Evolutionary conservation across 2,113 vertebrate species (phyloP).

Genomic region (Toxotes chatareus): DNA sequence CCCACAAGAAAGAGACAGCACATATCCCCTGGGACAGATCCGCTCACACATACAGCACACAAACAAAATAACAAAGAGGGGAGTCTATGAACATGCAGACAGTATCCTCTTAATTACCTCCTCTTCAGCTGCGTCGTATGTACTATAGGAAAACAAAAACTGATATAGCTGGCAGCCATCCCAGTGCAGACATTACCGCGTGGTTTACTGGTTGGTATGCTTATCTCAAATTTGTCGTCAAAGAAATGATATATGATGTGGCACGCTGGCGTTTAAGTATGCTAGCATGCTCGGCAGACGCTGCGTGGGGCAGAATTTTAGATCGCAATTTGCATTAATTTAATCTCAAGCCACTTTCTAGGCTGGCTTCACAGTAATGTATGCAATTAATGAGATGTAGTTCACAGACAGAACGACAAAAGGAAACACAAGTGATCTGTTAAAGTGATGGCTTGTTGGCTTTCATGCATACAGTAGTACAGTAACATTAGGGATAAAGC

Average conservation of each 20-base stretch:
- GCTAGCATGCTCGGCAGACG: slow-evolving; percentile 38
- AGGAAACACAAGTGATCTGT: slow-evolving; percentile 17
- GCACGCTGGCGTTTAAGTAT: slow-evolving; percentile 26
- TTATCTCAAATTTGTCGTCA: slow-evolving; percentile 22
- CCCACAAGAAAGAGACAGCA: slow-evolving; percentile 63
- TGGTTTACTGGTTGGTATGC: slow-evolving; percentile 22
- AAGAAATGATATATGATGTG: slow-evolving; percentile 36
- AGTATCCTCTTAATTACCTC: slow-evolving; percentile 66
- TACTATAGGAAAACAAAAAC: slow-evolving; percentile 43
- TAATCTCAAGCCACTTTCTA: slow-evolving; percentile 27
- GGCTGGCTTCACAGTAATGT: slow-evolving; percentile 21
- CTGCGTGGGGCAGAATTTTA: slow-evolving; percentile 41
- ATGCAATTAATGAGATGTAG: slow-evolving; percentile 35
- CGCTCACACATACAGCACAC: slow-evolving; percentile 22
- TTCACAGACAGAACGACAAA: slow-evolving; percentile 32
- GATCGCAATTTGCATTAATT: slow-evolving; percentile 58
- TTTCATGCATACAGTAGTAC: not conserved
- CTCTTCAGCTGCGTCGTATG: slow-evolving; percentile 43
- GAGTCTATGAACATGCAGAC: slow-evolving; percentile 57
- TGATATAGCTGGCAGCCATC: slow-evolving; percentile 37
- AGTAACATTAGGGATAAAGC: no score
- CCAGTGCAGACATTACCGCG: slow-evolving; percentile 25
- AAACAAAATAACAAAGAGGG: slow-evolving; percentile 56
- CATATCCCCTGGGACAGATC: slow-evolving; percentile 57
- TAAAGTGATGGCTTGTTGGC: not conserved